Conservation (phyloP, 2,113 vertebrate species). For the Periophthalmus modestus region DNA sequence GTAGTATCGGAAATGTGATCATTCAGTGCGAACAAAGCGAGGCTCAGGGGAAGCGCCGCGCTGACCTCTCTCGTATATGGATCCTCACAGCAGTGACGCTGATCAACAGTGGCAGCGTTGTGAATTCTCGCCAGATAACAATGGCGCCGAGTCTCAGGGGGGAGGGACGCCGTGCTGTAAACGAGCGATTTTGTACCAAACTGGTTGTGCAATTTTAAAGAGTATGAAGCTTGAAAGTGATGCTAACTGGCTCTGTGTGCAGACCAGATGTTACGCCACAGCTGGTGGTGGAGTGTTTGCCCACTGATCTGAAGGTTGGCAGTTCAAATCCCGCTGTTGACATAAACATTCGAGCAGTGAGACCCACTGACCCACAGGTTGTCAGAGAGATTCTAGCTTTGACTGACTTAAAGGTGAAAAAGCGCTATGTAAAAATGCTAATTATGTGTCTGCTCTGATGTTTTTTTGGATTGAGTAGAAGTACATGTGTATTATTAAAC, state of each 20-base stretch:
- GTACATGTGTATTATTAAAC: too few species aligned
- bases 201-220: constrained; percentile 14
- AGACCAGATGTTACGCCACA: not conserved
- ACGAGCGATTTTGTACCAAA: constrained; percentile 42
- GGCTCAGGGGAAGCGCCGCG: constrained; percentile 14
- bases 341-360: too few species aligned
- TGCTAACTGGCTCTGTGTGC: not conserved
- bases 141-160: constrained; percentile 8
- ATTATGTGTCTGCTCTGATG: too few species aligned
- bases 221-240: not conserved
- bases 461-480: too few species aligned
- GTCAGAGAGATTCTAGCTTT: too few species aligned
- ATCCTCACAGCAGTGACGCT: constrained; percentile 28
- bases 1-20: constrained; percentile 31
- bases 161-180: constrained; percentile 24
- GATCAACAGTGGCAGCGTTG: constrained; percentile 51
- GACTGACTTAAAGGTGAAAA: too few species aligned
- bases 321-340: too few species aligned
- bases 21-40: constrained; percentile 39
- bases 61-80: constrained; percentile 4
- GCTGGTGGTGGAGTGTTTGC: too few species aligned
- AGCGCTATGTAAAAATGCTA: too few species aligned
- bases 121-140: constrained; percentile 20
- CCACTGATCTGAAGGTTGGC: too few species aligned
- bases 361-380: too few species aligned